Base-by-base conservation (phyloP, 2,797 vertebrate species). In the Sebastes cheni region DNA sequence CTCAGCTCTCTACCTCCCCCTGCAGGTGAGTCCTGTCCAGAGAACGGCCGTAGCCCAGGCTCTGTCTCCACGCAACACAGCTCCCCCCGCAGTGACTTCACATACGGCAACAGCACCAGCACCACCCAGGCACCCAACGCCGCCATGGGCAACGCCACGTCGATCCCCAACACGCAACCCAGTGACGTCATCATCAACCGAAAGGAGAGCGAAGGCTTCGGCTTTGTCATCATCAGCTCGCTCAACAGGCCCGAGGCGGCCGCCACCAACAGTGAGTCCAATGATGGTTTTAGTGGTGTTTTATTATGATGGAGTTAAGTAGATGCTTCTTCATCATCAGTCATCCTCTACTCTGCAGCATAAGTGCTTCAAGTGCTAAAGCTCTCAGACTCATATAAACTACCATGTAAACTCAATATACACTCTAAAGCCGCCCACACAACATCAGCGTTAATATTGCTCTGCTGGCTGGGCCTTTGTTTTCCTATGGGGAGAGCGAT, bases 141-240 rank as follows among this genome's bases (percentile, higher is more conserved):
- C 34, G 18, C 27, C 2, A 60, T 87, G 68, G 95, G 95, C 89
- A 96, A 75, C 70, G 0, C 95, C 59, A 93, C 94, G 5, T 20
- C 94, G 0, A 93, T 92, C 1, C 95, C 96, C 89, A 97, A 95
- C 91, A 22, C 96, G 4, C 97, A 97, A 73, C 97, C 97, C 71
- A 98, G 95, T 0, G 98, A 99, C 0, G 97, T 99, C 77, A 75
- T 97, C 84, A 99, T 99, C 93, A 97, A 97, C 65, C 97, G 99
- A 34, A 99, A 99, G 77, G 99, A 99, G 92, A 99, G 97, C 0
- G 99, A 99, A 52, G 99, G 99, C 42, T 99, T 99, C 4, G 99
- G 99, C 32, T 99, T 99, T 8, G 98, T 99, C 67, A 99, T 99
- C 94, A 99, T 99, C 94, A 99, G 98, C 91, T 99, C 99, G 13